Percentiles rank a stretch among this genome's conserved stretches.
Evolutionary conservation across 2,113 vertebrate species (phyloP).

Genomic region (Trichechus manatus): DNA sequence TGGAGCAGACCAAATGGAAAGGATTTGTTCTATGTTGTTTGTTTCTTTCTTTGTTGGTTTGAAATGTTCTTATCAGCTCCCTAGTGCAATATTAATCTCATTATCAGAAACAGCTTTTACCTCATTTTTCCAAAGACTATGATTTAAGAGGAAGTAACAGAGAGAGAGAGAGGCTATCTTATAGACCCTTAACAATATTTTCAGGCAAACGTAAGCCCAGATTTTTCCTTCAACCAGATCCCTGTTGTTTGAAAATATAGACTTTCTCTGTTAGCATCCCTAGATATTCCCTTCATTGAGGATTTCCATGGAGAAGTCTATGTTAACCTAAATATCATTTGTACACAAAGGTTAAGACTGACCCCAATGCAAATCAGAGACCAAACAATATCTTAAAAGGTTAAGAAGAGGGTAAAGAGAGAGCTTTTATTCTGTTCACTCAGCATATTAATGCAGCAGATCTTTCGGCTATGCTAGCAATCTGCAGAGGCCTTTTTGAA

Average conservation of each 20-base stretch:
- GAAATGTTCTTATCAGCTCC: neutral
- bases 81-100: neutral
- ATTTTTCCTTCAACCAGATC: neutral
- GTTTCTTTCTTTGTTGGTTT: neutral
- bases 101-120: neutral
- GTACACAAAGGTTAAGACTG: neutral
- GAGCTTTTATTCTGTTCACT: constrained; percentile 56
- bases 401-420: constrained; percentile 50
- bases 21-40: constrained; percentile 17
- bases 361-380: constrained; percentile 49
- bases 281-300: neutral
- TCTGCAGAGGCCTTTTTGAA: constrained; percentile 66
- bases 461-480: neutral
- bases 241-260: constrained; percentile 53
- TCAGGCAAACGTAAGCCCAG: constrained; percentile 63
- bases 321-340: constrained; percentile 17
- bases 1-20: neutral
- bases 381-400: constrained; percentile 56
- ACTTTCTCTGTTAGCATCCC: constrained; percentile 34
- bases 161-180: neutral
- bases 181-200: constrained; percentile 33
- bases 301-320: constrained; percentile 5
- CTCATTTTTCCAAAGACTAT: constrained; percentile 28
- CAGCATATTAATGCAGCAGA: neutral
- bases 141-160: neutral